Percentiles rank a stretch among this genome's conserved stretches.
These are phyloP conservation scores for Camponotus fellah DNA, from an alignment of 2,888 invertebrate genomes.

Conservation along the genomic window DNA sequence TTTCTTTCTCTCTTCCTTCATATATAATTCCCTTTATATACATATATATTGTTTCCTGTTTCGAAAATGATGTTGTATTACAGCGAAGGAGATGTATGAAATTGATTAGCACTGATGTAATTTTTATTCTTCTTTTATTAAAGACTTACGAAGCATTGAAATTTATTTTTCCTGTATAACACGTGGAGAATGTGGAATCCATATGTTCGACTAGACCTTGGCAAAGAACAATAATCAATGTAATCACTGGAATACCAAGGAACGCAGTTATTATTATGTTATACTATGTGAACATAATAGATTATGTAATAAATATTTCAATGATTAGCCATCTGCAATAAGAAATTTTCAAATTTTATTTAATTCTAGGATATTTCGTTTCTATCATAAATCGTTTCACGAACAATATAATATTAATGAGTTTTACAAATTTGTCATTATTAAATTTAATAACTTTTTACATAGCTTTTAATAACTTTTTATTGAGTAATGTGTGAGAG, in stretches of 20 bases:
- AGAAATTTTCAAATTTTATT: too few relatives aligned
- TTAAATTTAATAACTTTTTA: slow-evolving; percentile 1
- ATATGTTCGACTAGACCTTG: slow-evolving; percentile 8
- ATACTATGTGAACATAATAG: neutral
- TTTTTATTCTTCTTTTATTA: slow-evolving; percentile 8
- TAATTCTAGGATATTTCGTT: neutral
- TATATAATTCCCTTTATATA: slow-evolving; percentile 17
- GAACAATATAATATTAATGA: neutral
- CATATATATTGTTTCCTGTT: neutral
- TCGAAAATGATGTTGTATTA: neutral
- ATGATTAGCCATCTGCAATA: too few relatives aligned
- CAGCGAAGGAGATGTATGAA: neutral
- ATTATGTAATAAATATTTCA: neutral
- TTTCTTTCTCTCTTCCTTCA: neutral
- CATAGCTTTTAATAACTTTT: neutral
- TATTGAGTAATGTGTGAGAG: neutral
- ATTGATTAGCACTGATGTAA: neutral
- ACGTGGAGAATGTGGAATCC: slow-evolving; percentile 13
- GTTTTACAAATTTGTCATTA: neutral
- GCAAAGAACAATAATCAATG: slow-evolving; percentile 34
- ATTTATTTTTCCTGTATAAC: slow-evolving; percentile 27
- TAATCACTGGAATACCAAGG: neutral
- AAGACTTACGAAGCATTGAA: slow-evolving; percentile 2
- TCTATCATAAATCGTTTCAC: neutral
- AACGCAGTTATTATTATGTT: neutral